Evolutionary conservation across 2,113 vertebrate species (phyloP), one percentile per base, ranked within the genome.

Genomic region (Riparia riparia): DNA sequence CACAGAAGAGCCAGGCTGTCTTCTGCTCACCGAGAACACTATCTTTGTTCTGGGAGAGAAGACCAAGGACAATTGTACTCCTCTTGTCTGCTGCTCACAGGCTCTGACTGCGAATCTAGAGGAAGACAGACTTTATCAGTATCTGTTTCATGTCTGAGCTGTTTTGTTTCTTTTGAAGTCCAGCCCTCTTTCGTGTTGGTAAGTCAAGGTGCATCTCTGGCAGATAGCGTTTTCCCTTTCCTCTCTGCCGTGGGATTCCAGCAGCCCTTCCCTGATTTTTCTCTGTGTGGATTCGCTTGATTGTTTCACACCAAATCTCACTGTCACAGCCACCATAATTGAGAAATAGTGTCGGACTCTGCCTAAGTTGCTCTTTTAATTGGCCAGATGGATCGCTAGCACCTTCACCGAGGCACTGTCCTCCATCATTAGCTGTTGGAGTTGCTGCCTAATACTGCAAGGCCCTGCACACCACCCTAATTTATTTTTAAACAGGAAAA

Each of bases 401-500:
- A 10, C 90, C 82, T 74, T 90, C 65, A 12, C 44, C 1, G 3
- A 89, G 80, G 68, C 86, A 70, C 60, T 80, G 57, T 80, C 83
- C 86, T 96, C 92, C 79, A 77, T 95, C 82, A 74, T 86, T 60
- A 80, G 51, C 92, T 83, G 49, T 78, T 96, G 89, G 77, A 92
- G 78, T 89, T 85, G 44, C 68, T 44, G 87, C 72, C 68, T 91
- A 44, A 69, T 78, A 85, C 39, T 90, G 64, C 76, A 72, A 73
- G 44, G 70, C 91, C 87, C 88, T 95, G 61, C 93, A 93, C 76
- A 79, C 68, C 39, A 56, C 61, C 29, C 72, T 90, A 44, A 94
- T 95, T 97, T 96, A 80, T 81, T 95, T 97, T 97, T 95, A 96
- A 97, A 93, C 65, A 82, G 88, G 82, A 78, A 96, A 97, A 88